Conservation (phyloP, 2,888 invertebrate genomes). For the Eupithecia abbreviata region DNA sequence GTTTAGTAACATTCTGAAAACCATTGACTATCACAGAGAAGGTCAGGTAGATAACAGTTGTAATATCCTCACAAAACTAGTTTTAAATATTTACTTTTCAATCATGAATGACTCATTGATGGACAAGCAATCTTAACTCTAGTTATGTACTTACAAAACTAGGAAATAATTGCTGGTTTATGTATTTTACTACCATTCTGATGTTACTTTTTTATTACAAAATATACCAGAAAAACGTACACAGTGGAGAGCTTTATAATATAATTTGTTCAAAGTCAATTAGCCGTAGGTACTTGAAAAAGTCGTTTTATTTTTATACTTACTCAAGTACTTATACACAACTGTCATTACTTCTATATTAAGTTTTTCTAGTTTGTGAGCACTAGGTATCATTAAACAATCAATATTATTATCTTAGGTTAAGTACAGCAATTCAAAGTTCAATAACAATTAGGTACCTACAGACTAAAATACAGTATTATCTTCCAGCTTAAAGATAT, state of each 20-base stretch:
- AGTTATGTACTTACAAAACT: neutral
- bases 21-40: neutral
- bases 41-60: neutral
- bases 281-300: neutral
- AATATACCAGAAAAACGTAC: neutral
- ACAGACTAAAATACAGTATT: neutral
- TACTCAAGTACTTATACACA: neutral
- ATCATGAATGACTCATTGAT: neutral
- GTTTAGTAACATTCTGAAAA: neutral
- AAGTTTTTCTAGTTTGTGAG: neutral
- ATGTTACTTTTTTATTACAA: neutral
- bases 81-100: slow-evolving; percentile 2
- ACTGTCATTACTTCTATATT: neutral
- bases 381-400: neutral
- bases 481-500: neutral
- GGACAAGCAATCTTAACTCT: neutral
- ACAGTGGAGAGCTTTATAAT: neutral
- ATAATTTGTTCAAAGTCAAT: neutral
- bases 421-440: slow-evolving; percentile 1
- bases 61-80: neutral
- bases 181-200: neutral
- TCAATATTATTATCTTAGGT: neutral
- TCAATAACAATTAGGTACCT: neutral
- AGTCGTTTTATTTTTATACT: neutral
- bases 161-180: neutral